phyloP scores from a whole-genome alignment of 2,113 vertebrate species.

The Tragelaphus imberbis region DNA sequence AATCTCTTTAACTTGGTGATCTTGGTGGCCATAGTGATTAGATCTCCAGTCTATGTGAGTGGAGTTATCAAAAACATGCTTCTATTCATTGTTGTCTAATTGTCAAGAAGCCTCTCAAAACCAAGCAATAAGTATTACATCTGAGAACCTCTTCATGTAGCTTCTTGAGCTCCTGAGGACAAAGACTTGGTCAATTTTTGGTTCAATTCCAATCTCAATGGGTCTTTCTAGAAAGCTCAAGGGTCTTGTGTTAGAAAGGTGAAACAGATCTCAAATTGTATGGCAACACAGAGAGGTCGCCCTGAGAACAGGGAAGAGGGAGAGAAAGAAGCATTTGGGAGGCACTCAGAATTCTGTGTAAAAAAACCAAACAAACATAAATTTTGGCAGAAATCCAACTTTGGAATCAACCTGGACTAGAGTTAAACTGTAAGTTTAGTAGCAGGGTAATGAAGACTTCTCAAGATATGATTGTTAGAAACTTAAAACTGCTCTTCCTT shows the following conservation, averaged over 20 bases:
- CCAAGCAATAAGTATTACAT: neutral
- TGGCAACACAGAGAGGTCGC: neutral
- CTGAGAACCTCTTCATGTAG: neutral
- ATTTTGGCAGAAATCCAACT: neutral
- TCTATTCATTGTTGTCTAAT: neutral
- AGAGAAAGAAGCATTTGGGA: neutral
- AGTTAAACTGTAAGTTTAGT: neutral
- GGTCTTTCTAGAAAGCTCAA: neutral
- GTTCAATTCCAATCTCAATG: neutral
- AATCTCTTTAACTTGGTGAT: neutral
- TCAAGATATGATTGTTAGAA: neutral
- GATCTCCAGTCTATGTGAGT: neutral
- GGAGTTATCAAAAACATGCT: neutral
- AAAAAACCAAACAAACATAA: neutral
- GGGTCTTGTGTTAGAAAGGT: neutral
- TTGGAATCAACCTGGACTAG: neutral
- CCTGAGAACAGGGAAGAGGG: accelerated
- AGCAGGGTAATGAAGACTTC: neutral
- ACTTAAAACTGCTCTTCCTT: neutral
- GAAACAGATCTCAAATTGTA: neutral
- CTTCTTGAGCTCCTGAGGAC: neutral
- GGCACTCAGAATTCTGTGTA: neutral
- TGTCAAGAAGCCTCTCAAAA: neutral
- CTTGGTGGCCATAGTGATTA: neutral
- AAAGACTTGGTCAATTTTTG: neutral